Base-by-base conservation (phyloP, 1,140 invertebrate species). In the Ceratosolen fusciceps region DNA sequence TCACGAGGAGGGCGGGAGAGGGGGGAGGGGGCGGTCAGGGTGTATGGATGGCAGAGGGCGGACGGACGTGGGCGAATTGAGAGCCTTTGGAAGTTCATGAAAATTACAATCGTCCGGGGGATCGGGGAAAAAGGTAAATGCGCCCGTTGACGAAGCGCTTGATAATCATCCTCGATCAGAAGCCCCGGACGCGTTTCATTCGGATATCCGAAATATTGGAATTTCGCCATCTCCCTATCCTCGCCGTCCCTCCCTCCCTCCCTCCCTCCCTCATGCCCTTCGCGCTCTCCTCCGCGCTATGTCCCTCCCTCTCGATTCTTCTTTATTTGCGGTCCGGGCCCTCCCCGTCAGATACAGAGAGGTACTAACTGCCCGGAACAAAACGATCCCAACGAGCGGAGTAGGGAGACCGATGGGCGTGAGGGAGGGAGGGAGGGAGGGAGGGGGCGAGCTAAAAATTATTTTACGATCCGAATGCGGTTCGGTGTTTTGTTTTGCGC, bases 171-270 rank as follows among this genome's bases (percentile, higher is more conserved):
- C 49, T 19, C 49, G 67, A 77, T 77, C 39, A n/a, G 60, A 24
- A 34, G n/a, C 60, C 60, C 19, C 49, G 52, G 37, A 39, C 24
- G 49, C 24, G 14, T 54, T 71, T 71, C 54, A 54, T 71, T 49
- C 39, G 60, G 21, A 34, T 65, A 60, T 62, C 74, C 31, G 62
- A 72, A 78, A 52, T 73, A 72, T 79, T 79, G 77, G 70, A 79
- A 58, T 68, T 65, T 65, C 58, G 77, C 77, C 77, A 79, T 79
- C 73, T 79, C 26, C 62, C 26, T 31, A 19, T 71, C n/a, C n/a
- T n/a, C n/a, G n/a, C n/a, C n/a, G n/a, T n/a, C n/a, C n/a, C n/a
- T n/a, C n/a, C n/a, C n/a, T n/a, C n/a, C n/a, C n/a, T n/a, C n/a
- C n/a, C n/a, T n/a, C n/a, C n/a, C n/a, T n/a, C n/a, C n/a, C n/a